These are phyloP conservation scores for Eudyptes chrysolophus DNA, from an alignment of 2,113 vertebrate species.

Conservation along the genomic window DNA sequence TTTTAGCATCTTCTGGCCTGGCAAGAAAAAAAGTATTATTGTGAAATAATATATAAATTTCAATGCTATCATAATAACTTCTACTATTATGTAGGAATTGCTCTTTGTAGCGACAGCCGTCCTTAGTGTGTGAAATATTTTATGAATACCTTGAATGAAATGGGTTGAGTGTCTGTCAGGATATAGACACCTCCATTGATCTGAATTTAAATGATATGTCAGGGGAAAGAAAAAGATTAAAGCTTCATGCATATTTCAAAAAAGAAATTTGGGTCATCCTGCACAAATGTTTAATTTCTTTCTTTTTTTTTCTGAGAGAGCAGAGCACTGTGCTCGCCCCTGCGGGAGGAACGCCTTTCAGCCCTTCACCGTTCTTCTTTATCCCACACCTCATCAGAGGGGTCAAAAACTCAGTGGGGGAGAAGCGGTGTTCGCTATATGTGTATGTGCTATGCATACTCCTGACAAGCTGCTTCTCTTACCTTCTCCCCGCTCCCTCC, in stretches of 20 bases:
- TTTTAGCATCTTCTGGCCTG: neutral
- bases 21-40: neutral
- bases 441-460: neutral
- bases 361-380: neutral
- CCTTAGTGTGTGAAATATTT: slow-evolving; percentile 14
- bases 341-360: neutral
- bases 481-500: neutral
- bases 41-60: neutral
- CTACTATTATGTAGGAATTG: neutral
- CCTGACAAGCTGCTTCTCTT: neutral
- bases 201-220: slow-evolving; percentile 16
- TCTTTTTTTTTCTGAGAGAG: neutral
- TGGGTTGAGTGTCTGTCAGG: neutral
- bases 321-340: neutral
- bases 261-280: slow-evolving; percentile 18
- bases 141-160: slow-evolving; percentile 6
- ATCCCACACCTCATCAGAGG: neutral
- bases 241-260: neutral
- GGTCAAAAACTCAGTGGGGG: neutral
- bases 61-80: neutral
- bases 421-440: fast-evolving
- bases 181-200: neutral
- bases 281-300: neutral
- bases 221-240: slow-evolving; percentile 16
- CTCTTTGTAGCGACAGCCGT: slow-evolving; percentile 23